phyloP scores from a whole-genome alignment of 2,888 invertebrate species.

The Tinea pellionella region DNA sequence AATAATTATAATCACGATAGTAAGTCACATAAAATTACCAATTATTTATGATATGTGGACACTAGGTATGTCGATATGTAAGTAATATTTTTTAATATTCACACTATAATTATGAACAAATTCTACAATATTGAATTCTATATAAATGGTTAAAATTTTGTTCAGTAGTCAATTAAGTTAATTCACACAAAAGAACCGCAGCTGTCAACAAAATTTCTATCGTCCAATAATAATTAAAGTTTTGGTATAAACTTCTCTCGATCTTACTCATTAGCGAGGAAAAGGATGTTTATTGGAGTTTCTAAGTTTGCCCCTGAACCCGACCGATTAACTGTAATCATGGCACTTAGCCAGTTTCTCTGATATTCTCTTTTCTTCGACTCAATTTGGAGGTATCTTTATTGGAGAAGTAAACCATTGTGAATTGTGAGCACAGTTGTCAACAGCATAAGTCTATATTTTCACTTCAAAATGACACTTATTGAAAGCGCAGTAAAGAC shows the following conservation, averaged over 20 bases:
- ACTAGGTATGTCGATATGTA: too few relatives aligned
- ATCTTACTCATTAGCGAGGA: constrained; percentile 6
- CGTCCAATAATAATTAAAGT: not conserved
- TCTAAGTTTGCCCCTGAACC: constrained; percentile 6
- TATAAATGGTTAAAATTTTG: not conserved
- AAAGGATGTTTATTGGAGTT: constrained; percentile 13
- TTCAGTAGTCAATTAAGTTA: not conserved
- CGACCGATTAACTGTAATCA: constrained; percentile 11
- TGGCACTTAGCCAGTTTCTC: constrained; percentile 12
- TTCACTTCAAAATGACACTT: too few relatives aligned
- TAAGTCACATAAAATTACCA: too few relatives aligned
- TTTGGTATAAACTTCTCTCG: constrained; percentile 2
- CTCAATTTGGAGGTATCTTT: constrained; percentile 4
- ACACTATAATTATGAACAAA: too few relatives aligned
- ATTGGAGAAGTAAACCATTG: not conserved
- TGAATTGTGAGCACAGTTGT: not conserved
- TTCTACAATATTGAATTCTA: too few relatives aligned
- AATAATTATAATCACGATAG: too few relatives aligned
- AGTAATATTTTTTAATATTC: too few relatives aligned
- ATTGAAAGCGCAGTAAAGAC: too few relatives aligned
- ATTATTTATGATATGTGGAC: too few relatives aligned
- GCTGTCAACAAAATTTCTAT: constrained; percentile 2
- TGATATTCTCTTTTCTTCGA: constrained; percentile 6
- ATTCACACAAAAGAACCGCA: not conserved
- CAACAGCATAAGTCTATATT: not conserved